phyloP scores from a whole-genome alignment of 2,888 invertebrate genomes.

The Stegophylla sp. region DNA sequence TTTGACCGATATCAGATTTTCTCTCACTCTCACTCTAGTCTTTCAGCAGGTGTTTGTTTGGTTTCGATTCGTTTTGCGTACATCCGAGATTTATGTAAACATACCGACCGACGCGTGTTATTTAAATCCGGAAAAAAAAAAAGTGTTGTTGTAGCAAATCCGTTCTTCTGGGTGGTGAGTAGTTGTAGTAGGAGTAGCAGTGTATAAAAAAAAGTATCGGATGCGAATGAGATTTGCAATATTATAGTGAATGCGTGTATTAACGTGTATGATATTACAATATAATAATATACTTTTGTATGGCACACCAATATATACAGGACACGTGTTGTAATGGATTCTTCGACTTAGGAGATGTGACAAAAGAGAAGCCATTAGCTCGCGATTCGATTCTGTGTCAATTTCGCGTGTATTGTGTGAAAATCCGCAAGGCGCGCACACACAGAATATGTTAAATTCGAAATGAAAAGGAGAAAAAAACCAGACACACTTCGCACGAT shows the following conservation, averaged over 20 bases:
- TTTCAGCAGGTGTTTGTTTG: neutral
- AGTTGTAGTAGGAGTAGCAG: neutral
- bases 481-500: too few relatives aligned
- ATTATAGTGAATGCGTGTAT: slow-evolving; percentile 11
- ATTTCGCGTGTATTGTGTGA: slow-evolving; percentile 24
- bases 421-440: neutral
- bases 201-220: slow-evolving; percentile 23
- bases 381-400: slow-evolving; percentile 38
- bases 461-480: neutral
- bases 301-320: too few relatives aligned
- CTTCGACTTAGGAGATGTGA: slow-evolving; percentile 28
- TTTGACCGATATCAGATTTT: slow-evolving; percentile 15
- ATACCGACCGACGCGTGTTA: slow-evolving; percentile 34
- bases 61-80: slow-evolving; percentile 15
- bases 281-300: too few relatives aligned
- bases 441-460: slow-evolving; percentile 39
- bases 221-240: slow-evolving; percentile 36
- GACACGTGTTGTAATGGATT: slow-evolving; percentile 41
- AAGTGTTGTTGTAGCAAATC: slow-evolving; percentile 14
- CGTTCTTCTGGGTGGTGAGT: neutral
- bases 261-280: neutral
- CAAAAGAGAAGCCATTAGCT: slow-evolving; percentile 51
- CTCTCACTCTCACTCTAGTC: neutral
- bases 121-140: slow-evolving; percentile 54
- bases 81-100: slow-evolving; percentile 14